Base-by-base conservation (phyloP, 2,797 vertebrate genomes). In the Falco biarmicus region DNA sequence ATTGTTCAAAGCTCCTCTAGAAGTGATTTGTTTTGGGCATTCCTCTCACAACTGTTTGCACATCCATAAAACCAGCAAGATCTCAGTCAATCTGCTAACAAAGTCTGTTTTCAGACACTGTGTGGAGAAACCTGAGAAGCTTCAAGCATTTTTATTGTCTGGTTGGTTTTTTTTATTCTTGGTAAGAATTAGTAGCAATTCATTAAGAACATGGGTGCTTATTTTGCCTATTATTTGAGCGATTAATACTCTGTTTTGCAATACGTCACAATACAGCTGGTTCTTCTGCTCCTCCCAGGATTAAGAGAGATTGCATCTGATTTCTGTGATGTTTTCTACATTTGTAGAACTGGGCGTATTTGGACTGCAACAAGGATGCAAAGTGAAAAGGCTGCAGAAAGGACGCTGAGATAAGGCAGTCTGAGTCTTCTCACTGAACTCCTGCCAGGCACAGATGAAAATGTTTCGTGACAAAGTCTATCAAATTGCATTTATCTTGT, bases 401-500 rank as follows among this genome's bases (percentile, higher is more conserved):
- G 83, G 78, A 60, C 21, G 11, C 50, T 34, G 78, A 93, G 83
- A 94, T 95, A 95, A 96, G 82, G 89, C 96, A 96, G 64, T 90
- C 65, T 95, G 56, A 70, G 73, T 89, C 96, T 95, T 96, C 76
- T 88, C 53, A 69, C 64, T 95, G 76, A 94, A 92, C 90, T 64
- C 85, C 82, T 96, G 43, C 51, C 50, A 84, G 56, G 80, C 90
- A 93, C 29, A 97, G 82, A 97, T 95, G 84, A 94, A 96, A 95
- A 95, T 60, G 22, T 94, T 96, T 96, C 51, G 5, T 90, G 83
- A 93, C 60, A 92, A 96, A 73, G 70, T 91, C 83, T 96, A 85
- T 93, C 95, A 95, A 96, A 96, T 92, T 92, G 92, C 65, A 78
- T 81, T 92, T 94, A 92, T 96, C 91, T 92, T 83, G 77, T 91